These are phyloP conservation scores for Rhagium mordax DNA, from an alignment of 2,888 invertebrate genomes.

Conservation along the genomic window DNA sequence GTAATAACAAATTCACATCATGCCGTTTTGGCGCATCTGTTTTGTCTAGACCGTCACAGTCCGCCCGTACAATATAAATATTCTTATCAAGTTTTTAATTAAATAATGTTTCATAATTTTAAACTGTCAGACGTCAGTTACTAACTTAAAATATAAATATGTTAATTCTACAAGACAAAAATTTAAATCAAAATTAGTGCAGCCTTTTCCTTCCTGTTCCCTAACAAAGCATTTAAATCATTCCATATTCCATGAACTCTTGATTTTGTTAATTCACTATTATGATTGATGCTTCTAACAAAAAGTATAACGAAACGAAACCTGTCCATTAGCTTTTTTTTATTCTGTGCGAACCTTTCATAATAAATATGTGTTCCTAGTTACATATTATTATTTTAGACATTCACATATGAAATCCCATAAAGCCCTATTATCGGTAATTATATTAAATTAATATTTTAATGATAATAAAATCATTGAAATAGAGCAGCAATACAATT, in stretches of 20 bases:
- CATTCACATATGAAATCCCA: too few relatives aligned
- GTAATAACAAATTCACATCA: constrained; percentile 35
- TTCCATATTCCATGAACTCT: too few relatives aligned
- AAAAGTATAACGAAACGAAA: too few relatives aligned
- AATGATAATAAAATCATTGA: too few relatives aligned
- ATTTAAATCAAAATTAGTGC: background rate
- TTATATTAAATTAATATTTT: too few relatives aligned
- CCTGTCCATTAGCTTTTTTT: too few relatives aligned
- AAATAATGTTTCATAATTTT: constrained; percentile 25
- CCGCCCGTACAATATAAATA: constrained; percentile 28
- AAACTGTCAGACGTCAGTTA: constrained; percentile 13
- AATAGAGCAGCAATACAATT: background rate
- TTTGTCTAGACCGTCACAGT: constrained; percentile 20
- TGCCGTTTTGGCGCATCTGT: constrained; percentile 29
- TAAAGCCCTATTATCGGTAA: too few relatives aligned
- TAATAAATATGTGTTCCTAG: too few relatives aligned
- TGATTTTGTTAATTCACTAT: background rate
- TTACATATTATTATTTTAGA: too few relatives aligned
- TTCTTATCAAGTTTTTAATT: constrained; percentile 30
- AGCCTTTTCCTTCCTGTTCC: background rate
- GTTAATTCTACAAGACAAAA: background rate
- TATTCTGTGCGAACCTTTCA: too few relatives aligned
- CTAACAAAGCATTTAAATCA: background rate
- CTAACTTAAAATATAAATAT: background rate
- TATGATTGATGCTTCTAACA: too few relatives aligned